Evolutionary conservation across 2,113 vertebrate genomes (phyloP).

Genomic region (Zosterops lateralis): DNA sequence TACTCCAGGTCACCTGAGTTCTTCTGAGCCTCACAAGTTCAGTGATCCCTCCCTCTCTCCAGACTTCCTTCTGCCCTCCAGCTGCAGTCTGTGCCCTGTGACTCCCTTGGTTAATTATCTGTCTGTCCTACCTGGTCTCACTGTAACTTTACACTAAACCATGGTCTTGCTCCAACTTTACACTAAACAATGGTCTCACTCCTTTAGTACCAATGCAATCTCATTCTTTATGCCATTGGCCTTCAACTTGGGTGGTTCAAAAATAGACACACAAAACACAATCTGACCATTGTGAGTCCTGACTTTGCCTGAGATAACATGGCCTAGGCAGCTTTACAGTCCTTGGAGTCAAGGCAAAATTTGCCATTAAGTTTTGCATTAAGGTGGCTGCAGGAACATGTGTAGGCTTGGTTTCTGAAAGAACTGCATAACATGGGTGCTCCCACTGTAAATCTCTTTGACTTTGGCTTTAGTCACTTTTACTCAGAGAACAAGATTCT

Average conservation of each 20-base stretch:
- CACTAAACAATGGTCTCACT: background rate
- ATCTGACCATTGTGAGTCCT: background rate
- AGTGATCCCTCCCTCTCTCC: background rate
- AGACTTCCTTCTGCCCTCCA: background rate
- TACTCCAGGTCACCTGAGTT: background rate
- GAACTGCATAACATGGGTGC: background rate
- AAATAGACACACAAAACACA: background rate
- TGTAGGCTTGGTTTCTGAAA: background rate
- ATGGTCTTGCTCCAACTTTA: background rate
- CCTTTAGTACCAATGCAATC: background rate
- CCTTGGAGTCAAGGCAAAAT: background rate
- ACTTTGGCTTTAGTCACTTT: background rate
- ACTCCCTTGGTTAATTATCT: background rate
- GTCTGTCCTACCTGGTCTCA: background rate
- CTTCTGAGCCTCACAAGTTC: background rate
- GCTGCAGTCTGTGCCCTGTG: background rate
- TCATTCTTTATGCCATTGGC: background rate
- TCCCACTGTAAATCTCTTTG: background rate
- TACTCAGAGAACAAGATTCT: background rate
- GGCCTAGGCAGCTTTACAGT: background rate
- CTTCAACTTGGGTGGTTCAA: background rate
- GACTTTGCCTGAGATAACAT: background rate
- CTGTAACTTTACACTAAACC: background rate
- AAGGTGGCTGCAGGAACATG: background rate
- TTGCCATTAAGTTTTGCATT: background rate